These are phyloP conservation scores for Gymnocephalus cernua DNA, from an alignment of 2,113 vertebrate genomes.

Conservation along the genomic window DNA sequence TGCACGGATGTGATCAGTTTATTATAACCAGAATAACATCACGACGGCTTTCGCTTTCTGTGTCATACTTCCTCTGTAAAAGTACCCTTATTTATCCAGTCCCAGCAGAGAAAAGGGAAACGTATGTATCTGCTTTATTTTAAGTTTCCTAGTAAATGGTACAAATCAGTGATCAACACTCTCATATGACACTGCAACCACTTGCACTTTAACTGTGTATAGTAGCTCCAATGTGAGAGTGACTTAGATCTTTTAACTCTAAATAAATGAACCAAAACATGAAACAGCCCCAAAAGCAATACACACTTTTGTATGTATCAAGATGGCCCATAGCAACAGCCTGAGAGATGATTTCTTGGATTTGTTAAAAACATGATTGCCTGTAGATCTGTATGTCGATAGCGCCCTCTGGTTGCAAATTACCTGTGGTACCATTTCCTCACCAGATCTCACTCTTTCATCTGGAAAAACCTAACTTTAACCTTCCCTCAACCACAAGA, in stretches of 20 bases:
- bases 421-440: conserved; percentile 1
- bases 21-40: conserved; percentile 7
- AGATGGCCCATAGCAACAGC: not conserved
- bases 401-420: conserved; percentile 80
- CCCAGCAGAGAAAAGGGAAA: not conserved
- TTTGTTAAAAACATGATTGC: not conserved
- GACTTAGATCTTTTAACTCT: no score
- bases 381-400: conserved; percentile 39
- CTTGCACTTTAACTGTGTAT: not conserved
- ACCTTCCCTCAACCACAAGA: conserved; percentile 37
- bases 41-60: not conserved
- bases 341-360: not conserved
- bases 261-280: not conserved
- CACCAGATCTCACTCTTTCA: not conserved
- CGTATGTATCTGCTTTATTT: not conserved
- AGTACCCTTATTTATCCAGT: not conserved
- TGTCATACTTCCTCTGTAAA: conserved; percentile 1
- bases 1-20: not conserved
- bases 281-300: not conserved
- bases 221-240: not conserved
- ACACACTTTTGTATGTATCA: not conserved
- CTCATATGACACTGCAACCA: not conserved
- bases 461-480: conserved; percentile 9
- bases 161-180: not conserved
- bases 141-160: not conserved